Base-by-base conservation (phyloP, 2,888 invertebrate species). In the Drosophila aldrichi region DNA sequence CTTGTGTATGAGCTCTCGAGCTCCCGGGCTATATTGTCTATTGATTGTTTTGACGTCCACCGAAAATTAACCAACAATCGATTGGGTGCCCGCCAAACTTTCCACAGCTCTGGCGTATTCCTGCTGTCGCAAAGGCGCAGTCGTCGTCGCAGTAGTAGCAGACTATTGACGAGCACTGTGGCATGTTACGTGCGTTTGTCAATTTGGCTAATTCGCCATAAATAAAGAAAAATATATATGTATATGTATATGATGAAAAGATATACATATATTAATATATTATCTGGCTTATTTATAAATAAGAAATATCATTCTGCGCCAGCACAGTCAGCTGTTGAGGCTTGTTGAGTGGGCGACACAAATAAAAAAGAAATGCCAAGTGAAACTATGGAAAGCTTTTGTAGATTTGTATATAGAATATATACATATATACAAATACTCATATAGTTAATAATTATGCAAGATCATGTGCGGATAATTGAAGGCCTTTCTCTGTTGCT, bases 291-390 rank as follows among this genome's bases (percentile, higher is more conserved):
- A 84, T 80, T 82, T 82, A 75, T 82, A 82, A 83, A 78, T 71
- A 65, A 66, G 62, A 52, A 67, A 63, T 61, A 63, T 67, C 75
- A 71, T 76, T 63, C 74, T 54, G 69, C 66, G 60, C 61, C 43
- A 61, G 66, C 61, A 65, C 62, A 81, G 82, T 82, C 82, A 82
- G 82, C 82, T 85, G 82, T 85, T 82, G 77, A 22, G 82, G 64
- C 68, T 74, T 70, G 79, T 81, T 63, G 52, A 69, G 82, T 74
- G 74, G 81, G 80, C 56, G 79, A 64, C 62, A 58, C 55, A 76
- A 29, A n/a, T 29, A 34, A 10, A 46, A 40, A 34, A 46, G 48
- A 48, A 48, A 48, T 48, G 48, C n/a, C n/a, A 29, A 62, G 51
- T 22, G 62, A 57, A 71, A 64, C 34, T 38, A 56, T 22, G 40